Base-by-base conservation (phyloP, 1,140 invertebrate genomes). In the Ylistrum balloti region DNA sequence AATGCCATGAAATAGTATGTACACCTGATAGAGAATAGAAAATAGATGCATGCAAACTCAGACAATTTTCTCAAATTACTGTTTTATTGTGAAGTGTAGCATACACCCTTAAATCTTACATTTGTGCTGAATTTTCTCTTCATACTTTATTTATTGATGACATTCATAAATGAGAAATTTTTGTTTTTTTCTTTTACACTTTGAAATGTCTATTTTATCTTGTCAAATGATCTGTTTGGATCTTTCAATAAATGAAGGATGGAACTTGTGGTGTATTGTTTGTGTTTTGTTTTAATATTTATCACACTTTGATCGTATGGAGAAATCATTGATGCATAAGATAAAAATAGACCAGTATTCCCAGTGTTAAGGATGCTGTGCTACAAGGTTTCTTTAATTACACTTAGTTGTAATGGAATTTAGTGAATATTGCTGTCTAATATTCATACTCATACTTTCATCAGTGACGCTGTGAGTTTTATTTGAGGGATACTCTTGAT, bases 181-280 rank as follows among this genome's bases (percentile, higher is more conserved):
- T n/a, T n/a, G n/a, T n/a, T n/a, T n/a, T n/a, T n/a, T n/a, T n/a
- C n/a, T n/a, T n/a, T n/a, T n/a, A n/a, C n/a, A n/a, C n/a, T n/a
- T n/a, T 9, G 28, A 28, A 74, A 17, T 74, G 56, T 74, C 56
- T 74, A 28, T 74, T 74, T 74, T 74, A 74, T 74, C 22, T 9
- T 3, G 28, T 74, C 45, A 48, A 48, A 48, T 48, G 45, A 48
- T 48, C 45, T 48, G 45, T 48, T 17, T 13, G 22, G 2, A 74
- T 74, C 56, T 74, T 74, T 74, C 56, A 74, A 74, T 74, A 74
- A 74, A 28, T 74, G 56, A 74, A 74, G 56, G 56, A 28, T 28
- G 56, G 56, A 74, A 74, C 22, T 74, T 9, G 7, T 5, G 5
- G 17, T 13, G n/a, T 74, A 5, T 74, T 74, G n/a, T 28, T n/a